Base-by-base conservation (phyloP, 2,888 invertebrate species). In the Baccha elongata region DNA sequence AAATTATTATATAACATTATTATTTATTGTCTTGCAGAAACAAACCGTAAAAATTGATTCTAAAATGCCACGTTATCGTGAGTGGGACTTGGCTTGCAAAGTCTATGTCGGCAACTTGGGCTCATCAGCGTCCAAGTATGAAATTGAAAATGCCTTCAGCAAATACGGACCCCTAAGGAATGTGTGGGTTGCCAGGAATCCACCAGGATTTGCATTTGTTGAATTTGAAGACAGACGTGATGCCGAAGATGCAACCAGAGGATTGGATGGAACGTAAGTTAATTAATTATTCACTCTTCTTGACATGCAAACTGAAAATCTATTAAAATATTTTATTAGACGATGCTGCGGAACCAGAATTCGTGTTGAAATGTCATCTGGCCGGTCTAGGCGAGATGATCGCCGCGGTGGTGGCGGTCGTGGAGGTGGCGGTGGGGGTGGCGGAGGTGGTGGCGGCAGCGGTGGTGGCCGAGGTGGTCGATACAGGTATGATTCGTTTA, bases 291-390 rank as follows among this genome's bases (percentile, higher is more conserved):
- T 21, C 88, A 96, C 96, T 29, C 11, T 3, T 46, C 3, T 4
- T 0, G 10, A 7, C 10, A 21, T 42, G 3, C 46, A 85, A 5
- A 87, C 88, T n/a, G 89, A 19, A 29, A 29, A 87, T 69, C n/a
- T n/a, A n/a, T n/a, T n/a, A n/a, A n/a, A n/a, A n/a, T n/a, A n/a
- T 79, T 17, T 15, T 26, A 32, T 46, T 88, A 97, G 96, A 79
- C 94, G 96, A 60, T 95, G 96, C 91, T 97, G 97, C 91, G 97
- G 97, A 8, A 95, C 96, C 26, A 93, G 97, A 87, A 96, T 97
- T 64, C 94, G 97, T 81, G 97, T 97, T 13, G 97, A 98, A 92
- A 97, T 97, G 97, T 97, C 97, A 0, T 96, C 95, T 84, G 97
- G 97, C 0, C 93, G 96, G 86, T 96, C 95, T 60, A 92, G 96